Evolutionary conservation across 1,140 invertebrate genomes (phyloP).

Genomic region (Heliconius hewitsoni): DNA sequence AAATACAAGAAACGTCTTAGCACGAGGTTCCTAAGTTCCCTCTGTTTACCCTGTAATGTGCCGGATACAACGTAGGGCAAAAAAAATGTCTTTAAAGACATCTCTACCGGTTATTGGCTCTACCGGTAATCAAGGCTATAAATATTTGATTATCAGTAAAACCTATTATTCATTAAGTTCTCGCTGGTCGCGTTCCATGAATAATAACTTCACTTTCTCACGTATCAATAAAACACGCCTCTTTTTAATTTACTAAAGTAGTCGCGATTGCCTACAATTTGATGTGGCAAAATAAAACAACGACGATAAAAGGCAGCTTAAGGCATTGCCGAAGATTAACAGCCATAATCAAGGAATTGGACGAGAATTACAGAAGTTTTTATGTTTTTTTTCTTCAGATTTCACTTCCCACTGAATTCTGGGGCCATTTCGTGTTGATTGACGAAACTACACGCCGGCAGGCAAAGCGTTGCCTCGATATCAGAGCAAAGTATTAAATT

Average conservation of each 20-base stretch:
- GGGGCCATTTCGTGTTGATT: too few species aligned
- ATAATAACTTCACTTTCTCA: constrained; percentile 27
- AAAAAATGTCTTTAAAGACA: too few species aligned
- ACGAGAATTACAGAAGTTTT: constrained; percentile 73
- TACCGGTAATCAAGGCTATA: neutral
- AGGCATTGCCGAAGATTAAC: constrained; percentile 70
- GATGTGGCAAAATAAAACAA: constrained; percentile 64
- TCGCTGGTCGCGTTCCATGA: neutral
- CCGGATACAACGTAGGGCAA: too few species aligned
- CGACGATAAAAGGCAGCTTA: constrained; percentile 58
- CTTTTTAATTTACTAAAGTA: constrained; percentile 75
- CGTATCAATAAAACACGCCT: constrained; percentile 34
- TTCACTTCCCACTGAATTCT: too few species aligned
- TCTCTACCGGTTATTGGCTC: neutral
- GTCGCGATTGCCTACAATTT: constrained; percentile 68
- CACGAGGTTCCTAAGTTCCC: too few species aligned
- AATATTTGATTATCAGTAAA: neutral
- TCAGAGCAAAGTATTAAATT: too few species aligned
- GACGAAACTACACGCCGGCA: too few species aligned
- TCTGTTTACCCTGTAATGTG: too few species aligned
- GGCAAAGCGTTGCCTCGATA: too few species aligned
- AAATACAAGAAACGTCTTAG: too few species aligned
- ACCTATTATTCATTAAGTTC: neutral
- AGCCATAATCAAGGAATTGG: constrained; percentile 76
- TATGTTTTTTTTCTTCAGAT: constrained; percentile 51